A percentile compares a stretch with the other conserved stretches of the same genome.
Conservation (phyloP, 2,888 invertebrate genomes). For the Chamaedrilus cognettii region DNA sequence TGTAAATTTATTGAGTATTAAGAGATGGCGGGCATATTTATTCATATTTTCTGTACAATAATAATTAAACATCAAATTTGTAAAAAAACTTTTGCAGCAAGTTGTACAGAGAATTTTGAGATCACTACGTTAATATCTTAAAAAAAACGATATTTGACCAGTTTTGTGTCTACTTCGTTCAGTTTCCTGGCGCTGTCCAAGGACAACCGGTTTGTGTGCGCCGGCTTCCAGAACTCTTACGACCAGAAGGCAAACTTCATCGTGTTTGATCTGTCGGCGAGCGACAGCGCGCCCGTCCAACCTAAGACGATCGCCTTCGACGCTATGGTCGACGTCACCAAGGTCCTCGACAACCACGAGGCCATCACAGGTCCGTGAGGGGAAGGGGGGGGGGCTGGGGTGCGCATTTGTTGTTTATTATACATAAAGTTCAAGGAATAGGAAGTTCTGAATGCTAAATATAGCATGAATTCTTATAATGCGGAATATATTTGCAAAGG, state of each 20-base stretch:
- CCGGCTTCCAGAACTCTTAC: conserved; percentile 57
- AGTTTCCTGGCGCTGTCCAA: conserved; percentile 50
- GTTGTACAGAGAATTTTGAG: conserved; percentile 56
- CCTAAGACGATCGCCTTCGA: conserved; percentile 55
- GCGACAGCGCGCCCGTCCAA: conserved; percentile 46
- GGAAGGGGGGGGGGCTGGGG: no score
- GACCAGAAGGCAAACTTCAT: conserved; percentile 58
- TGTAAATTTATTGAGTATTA: no score
- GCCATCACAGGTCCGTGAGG: conserved; percentile 54
- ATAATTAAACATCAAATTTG: neutral
- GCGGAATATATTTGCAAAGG: no score
- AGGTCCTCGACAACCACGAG: conserved; percentile 55
- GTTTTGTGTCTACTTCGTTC: neutral
- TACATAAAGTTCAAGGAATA: no score
- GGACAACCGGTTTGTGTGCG: conserved; percentile 50
- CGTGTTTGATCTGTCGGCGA: conserved; percentile 54
- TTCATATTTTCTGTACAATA: no score
- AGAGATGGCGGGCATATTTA: no score
- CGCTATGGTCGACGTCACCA: conserved; percentile 56
- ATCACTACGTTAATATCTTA: no score
- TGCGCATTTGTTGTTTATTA: no score
- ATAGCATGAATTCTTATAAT: no score
- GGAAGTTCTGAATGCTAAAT: no score
- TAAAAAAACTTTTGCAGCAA: no score
- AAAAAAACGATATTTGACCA: conserved; percentile 32